phyloP scores from a whole-genome alignment of 2,113 vertebrate species.

The Lamprologus callipterus region DNA sequence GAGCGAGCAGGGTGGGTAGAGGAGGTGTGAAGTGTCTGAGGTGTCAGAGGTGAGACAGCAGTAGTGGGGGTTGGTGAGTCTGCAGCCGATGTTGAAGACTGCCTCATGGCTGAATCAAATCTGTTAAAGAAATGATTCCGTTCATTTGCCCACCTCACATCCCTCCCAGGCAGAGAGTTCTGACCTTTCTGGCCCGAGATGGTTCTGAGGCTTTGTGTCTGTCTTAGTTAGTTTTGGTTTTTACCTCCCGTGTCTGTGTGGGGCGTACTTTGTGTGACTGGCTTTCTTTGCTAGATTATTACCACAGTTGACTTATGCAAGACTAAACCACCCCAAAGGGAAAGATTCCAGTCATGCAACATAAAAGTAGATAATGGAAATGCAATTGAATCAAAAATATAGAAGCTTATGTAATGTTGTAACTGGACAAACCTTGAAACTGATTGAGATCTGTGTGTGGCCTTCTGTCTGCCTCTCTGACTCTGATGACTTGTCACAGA shows the following conservation, averaged over 20 bases:
- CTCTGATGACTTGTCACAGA: background rate
- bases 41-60: background rate
- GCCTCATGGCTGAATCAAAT: background rate
- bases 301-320: background rate
- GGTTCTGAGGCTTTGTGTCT: background rate
- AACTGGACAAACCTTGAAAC: background rate
- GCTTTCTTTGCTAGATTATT: background rate
- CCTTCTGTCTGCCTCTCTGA: background rate
- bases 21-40: background rate
- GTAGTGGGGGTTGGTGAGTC: background rate
- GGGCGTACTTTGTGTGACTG: background rate
- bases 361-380: background rate
- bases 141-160: background rate
- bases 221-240: background rate
- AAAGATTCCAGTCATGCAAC: background rate
- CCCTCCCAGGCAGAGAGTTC: background rate
- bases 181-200: background rate
- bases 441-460: background rate
- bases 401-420: background rate
- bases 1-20: fast-evolving
- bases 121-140: background rate
- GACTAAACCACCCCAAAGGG: background rate
- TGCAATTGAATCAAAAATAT: background rate
- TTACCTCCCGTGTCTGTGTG: background rate
- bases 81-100: background rate